Evolutionary conservation across 1,140 invertebrate species (phyloP).

Genomic region (Bombus superbus): DNA sequence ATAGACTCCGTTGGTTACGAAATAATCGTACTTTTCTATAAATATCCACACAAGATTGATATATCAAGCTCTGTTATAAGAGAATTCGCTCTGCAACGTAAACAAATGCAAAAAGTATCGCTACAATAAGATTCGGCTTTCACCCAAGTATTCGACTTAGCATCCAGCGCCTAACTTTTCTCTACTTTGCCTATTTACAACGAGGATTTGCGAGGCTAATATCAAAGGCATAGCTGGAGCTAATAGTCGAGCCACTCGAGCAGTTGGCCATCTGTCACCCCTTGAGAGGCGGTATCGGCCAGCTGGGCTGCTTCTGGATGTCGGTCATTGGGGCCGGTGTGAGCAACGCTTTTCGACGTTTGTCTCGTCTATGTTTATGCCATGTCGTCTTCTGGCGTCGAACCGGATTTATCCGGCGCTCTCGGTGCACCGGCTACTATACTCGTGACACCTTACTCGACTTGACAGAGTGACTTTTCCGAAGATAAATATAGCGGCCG

Average conservation of each 20-base stretch:
- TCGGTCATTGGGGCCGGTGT: slow-evolving; percentile 35
- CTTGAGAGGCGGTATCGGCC: neutral
- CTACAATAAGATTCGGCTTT: too few relatives aligned
- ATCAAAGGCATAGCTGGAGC: neutral
- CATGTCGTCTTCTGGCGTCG: slow-evolving; percentile 64
- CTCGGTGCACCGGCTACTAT: slow-evolving; percentile 67
- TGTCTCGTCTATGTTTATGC: slow-evolving; percentile 67
- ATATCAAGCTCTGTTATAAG: too few relatives aligned
- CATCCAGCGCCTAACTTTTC: too few relatives aligned
- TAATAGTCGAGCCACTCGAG: neutral
- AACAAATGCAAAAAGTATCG: too few relatives aligned
- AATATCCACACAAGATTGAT: too few relatives aligned
- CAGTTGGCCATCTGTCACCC: neutral
- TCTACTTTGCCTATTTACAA: too few relatives aligned
- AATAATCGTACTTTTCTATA: neutral
- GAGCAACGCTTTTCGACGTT: slow-evolving; percentile 53
- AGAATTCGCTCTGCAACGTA: too few relatives aligned
- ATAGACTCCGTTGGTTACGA: neutral
- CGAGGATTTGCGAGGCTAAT: too few relatives aligned
- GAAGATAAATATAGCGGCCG: slow-evolving; percentile 73
- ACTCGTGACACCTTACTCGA: slow-evolving; percentile 76
- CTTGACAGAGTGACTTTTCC: slow-evolving; percentile 73
- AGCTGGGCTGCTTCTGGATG: neutral
- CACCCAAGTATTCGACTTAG: too few relatives aligned
- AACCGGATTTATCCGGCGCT: slow-evolving; percentile 75